A percentile compares a stretch with the other conserved stretches of the same genome.
phyloP scores from a whole-genome alignment of 2,888 invertebrate genomes.

The Halictus quadricinctus region DNA sequence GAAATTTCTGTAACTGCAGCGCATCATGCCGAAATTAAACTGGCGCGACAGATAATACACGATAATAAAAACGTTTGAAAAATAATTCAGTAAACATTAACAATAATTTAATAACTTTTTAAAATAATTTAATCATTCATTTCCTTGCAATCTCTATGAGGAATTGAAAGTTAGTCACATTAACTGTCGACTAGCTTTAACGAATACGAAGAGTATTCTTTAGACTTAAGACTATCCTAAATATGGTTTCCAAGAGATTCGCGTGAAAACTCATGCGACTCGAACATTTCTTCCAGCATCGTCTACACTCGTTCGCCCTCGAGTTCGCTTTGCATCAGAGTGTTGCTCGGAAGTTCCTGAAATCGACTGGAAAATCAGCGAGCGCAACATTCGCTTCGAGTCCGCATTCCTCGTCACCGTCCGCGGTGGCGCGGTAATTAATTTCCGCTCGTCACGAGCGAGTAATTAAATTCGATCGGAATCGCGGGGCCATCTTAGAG shows the following conservation, averaged over 20 bases:
- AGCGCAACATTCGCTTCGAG: not conserved
- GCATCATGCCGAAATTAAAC: too few relatives aligned
- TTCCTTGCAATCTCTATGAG: not conserved
- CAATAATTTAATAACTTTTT: too few relatives aligned
- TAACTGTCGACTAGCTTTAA: too few relatives aligned
- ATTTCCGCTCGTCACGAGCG: not conserved
- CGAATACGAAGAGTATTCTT: too few relatives aligned
- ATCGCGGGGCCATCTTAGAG: not conserved
- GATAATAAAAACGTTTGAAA: too few relatives aligned
- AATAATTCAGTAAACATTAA: too few relatives aligned
- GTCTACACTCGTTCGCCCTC: not conserved
- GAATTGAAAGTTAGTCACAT: not conserved
- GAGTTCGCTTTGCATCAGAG: not conserved
- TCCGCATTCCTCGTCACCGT: conserved; percentile 10
- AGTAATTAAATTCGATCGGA: conserved; percentile 27
- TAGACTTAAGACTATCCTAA: too few relatives aligned
- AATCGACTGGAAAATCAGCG: not conserved
- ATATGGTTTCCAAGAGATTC: not conserved
- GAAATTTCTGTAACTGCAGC: too few relatives aligned
- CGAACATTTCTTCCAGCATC: not conserved
- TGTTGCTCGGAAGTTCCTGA: not conserved
- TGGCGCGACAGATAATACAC: too few relatives aligned
- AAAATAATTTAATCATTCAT: too few relatives aligned
- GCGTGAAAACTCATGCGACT: too few relatives aligned
- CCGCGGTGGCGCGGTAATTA: conserved; percentile 12